Conservation (phyloP, 2,113 vertebrate species). For the Amazona guildingii region DNA sequence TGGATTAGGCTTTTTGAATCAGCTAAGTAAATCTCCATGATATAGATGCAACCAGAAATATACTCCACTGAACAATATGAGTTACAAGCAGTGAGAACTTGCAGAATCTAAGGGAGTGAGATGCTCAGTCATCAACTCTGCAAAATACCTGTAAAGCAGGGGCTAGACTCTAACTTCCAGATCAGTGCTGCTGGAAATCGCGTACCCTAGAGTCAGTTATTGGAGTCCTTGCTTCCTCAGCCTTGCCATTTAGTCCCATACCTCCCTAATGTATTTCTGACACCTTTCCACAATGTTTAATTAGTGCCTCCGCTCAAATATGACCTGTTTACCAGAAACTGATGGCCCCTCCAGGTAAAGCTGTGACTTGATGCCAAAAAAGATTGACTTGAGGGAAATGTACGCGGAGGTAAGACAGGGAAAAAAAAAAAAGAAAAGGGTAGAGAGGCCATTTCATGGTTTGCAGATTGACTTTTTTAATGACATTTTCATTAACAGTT, state of each 20-base stretch:
- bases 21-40: neutral
- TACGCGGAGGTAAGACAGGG: neutral
- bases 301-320: neutral
- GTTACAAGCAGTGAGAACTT: neutral
- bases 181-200: neutral
- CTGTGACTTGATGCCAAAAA: neutral
- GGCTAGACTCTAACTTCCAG: neutral
- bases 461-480: constrained; percentile 17
- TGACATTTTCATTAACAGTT: constrained; percentile 45
- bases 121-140: neutral
- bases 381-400: neutral
- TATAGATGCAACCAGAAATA: neutral
- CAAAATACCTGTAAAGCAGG: neutral
- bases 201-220: neutral
- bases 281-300: neutral
- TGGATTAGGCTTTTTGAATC: neutral
- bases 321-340: neutral
- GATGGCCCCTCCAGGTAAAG: neutral
- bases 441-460: neutral
- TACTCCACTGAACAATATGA: neutral
- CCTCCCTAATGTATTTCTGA: neutral
- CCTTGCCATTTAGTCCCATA: neutral
- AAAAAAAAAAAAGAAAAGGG: neutral
- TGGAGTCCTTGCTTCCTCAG: neutral
- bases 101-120: neutral